Base-by-base conservation (phyloP, 2,888 invertebrate genomes). In the Aphidius colemani region DNA sequence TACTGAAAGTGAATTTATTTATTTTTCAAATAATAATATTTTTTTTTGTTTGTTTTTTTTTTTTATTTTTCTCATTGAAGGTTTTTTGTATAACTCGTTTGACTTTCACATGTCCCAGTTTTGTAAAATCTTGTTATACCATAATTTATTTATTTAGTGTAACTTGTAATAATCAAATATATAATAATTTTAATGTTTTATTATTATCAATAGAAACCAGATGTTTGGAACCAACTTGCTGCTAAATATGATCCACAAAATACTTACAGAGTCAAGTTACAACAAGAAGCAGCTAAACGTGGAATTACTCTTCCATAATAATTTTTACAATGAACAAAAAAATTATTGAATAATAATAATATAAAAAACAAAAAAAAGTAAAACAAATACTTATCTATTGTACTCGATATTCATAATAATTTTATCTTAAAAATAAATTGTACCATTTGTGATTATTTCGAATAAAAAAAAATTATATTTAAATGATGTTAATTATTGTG, bases 231-330 rank as follows among this genome's bases (percentile, higher is more conserved):
- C 7, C 84, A 87, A 67, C 81, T 93, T 46, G 85, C 88, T 67
- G 85, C 78, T 49, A 90, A 90, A 80, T 93, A 86, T 79, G 93
- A 93, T 79, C 88, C 90, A 8, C 84, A 86, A 0, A 88, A 89
- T 43, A 77, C 83, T 59, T 93, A 88, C 85, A 86, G 86, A 75
- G 84, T 84, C 78, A 88, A 86, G 76, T 92, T 91, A 81, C 85
- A 86, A 70, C 85, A 85, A 0, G 85, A 87, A 53, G 88, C 81
- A 18, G 67, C 72, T 48, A 71, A 70, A 53, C 73, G 66, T n/a
- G 82, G 82, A 61, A 73, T 83, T 65, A 61, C 72, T 5, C 59
- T 78, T 62, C 13, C 13, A 18, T 78, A 73, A 30, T 30, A 30
- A 30, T 30, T 30, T 30, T 30, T 30, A 30, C 5, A 18, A 18